phyloP scores from a whole-genome alignment of 2,888 invertebrate genomes.

The Nomada lathburiana region DNA sequence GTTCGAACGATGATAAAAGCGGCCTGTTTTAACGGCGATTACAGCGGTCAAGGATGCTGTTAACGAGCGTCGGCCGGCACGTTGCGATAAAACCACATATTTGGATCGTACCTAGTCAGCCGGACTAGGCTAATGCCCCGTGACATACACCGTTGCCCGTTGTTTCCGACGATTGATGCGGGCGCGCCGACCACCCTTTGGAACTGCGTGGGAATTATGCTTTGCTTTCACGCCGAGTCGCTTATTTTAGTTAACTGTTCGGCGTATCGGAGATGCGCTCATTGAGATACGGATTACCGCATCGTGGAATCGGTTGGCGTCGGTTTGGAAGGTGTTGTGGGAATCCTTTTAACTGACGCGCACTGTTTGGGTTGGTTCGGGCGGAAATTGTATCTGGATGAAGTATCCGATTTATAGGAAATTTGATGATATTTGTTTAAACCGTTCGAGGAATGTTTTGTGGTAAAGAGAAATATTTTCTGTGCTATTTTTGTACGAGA shows the following conservation, averaged over 20 bases:
- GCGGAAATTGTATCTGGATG: background rate
- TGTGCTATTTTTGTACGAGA: background rate
- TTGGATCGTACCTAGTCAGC: conserved; percentile 28
- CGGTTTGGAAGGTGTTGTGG: no score
- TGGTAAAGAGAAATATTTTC: background rate
- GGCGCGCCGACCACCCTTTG: background rate
- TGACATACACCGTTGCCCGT: conserved; percentile 24
- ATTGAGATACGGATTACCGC: no score
- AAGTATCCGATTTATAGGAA: background rate
- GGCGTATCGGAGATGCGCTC: no score
- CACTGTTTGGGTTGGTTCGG: background rate
- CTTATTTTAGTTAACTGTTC: background rate
- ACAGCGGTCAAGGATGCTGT: conserved; percentile 66
- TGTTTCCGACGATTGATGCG: conserved; percentile 26
- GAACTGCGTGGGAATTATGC: background rate
- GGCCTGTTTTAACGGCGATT: conserved; percentile 68
- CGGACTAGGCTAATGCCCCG: conserved; percentile 5
- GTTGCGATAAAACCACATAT: conserved; percentile 59
- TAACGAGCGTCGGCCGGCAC: conserved; percentile 56
- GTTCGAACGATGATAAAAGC: conserved; percentile 67
- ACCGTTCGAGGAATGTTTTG: background rate
- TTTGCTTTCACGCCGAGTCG: background rate
- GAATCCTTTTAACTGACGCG: background rate
- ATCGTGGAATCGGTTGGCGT: background rate
- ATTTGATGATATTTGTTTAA: background rate